Base-by-base conservation (phyloP, 2,888 invertebrate genomes). In the Dinocampus coccinellae region DNA sequence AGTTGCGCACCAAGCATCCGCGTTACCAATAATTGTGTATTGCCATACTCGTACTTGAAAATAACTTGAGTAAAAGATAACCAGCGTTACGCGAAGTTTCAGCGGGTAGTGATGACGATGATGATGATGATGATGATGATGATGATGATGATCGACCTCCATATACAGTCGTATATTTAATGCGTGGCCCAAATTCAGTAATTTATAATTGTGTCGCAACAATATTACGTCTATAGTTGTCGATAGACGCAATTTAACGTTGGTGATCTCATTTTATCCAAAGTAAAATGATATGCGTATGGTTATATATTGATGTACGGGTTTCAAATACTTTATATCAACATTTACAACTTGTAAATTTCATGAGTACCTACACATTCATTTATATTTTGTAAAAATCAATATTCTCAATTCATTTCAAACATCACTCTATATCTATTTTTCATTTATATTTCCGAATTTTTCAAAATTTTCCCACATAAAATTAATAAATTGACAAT, bases 1-100 rank as follows among this genome's bases (percentile, higher is more conserved):
- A 84, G 84, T 83, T 80, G 84, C 82, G 80, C 84, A 79, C 82
- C n/a, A 82, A 84, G 85, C 83, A 86, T 86, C 85, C 86, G 86
- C 84, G 85, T 86, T 85, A 84, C 79, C 82, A 82, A 85, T 86
- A 85, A 86, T 85, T 82, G 80, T 80, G 78, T 78, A 76, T 79
- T 78, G 76, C 80, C 80, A 80, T 78, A 79, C 79, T 81, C 78
- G 81, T 79, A 77, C 78, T 77, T 77, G 75, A 74, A 72, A 76
- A 63, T 75, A 58, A 73, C 74, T 61, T 55, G 53, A 60, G 67
- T 34, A 64, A 64, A 69, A 60, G 70, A 61, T 63, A 73, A 53
- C 52, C 52, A 62, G 70, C 61, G 7, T 47, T 68, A 71, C 39
- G 58, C 64, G 60, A 62, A 63, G 60, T 34, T 42, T 7, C 16